Conservation (phyloP, 1,140 invertebrate species). For the Solen grandis region DNA sequence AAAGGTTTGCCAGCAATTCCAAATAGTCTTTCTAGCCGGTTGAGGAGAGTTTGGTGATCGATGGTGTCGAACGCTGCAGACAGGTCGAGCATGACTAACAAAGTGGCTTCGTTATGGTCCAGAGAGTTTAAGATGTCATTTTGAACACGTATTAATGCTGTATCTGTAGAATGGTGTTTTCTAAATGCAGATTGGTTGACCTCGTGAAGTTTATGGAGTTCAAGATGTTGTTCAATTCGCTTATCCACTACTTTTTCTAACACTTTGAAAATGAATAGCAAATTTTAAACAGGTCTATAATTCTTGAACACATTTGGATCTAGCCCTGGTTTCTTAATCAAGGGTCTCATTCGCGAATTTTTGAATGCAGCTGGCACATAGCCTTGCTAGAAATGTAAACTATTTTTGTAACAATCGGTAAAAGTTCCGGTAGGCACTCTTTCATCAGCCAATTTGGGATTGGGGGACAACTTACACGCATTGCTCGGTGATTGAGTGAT, state of each 20-base stretch:
- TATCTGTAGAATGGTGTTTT: constrained; percentile 46
- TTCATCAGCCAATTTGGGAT: constrained; percentile 46
- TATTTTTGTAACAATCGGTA: constrained; percentile 33
- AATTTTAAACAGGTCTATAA: constrained; percentile 54
- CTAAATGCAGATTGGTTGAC: constrained; percentile 48
- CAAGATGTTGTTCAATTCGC: constrained; percentile 42
- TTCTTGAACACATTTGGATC: constrained; percentile 38
- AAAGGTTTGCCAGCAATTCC: constrained; percentile 25
- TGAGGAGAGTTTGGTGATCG: constrained; percentile 24
- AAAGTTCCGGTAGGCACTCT: constrained; percentile 14
- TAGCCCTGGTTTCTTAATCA: constrained; percentile 51
- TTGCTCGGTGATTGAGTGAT: neutral
- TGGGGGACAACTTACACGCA: constrained; percentile 42
- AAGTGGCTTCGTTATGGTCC: neutral
- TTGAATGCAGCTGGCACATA: constrained; percentile 25
- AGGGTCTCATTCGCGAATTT: constrained; percentile 37
- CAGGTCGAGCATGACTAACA: constrained; percentile 39
- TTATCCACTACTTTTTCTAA: constrained; percentile 32
- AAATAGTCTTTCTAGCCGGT: constrained; percentile 1
- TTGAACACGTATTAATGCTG: constrained; percentile 31
- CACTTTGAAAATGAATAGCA: constrained; percentile 53
- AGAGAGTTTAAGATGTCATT: constrained; percentile 24
- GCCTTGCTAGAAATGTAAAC: constrained; percentile 26
- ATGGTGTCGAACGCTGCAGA: constrained; percentile 43
- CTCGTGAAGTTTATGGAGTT: constrained; percentile 18